Conservation (phyloP, 2,888 invertebrate species). For the Pediacus dermestoides region DNA sequence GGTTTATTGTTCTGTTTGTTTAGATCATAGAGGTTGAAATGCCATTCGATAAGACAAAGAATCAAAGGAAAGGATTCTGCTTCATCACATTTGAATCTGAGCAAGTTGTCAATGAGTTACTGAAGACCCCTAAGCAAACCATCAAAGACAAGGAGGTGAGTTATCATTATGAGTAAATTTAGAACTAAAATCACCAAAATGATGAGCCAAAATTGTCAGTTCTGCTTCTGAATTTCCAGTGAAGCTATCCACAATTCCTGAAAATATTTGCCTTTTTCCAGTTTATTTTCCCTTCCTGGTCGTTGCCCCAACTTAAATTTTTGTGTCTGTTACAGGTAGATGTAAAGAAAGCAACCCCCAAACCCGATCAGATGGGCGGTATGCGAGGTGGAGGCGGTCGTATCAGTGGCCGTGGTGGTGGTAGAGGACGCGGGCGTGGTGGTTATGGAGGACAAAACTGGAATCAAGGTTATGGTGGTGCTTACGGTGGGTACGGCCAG, state of each 20-base stretch:
- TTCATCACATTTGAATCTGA: slow-evolving; percentile 97
- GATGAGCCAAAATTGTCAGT: slow-evolving; percentile 30
- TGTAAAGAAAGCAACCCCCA: slow-evolving; percentile 92
- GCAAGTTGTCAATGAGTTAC: slow-evolving; percentile 85
- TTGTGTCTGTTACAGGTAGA: slow-evolving; percentile 62
- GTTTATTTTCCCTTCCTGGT: slow-evolving; percentile 8
- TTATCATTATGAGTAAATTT: neutral
- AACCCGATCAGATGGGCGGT: slow-evolving; percentile 66
- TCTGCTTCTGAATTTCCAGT: slow-evolving; percentile 31
- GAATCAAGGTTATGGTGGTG: slow-evolving; percentile 55
- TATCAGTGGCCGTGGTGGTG: slow-evolving; percentile 62
- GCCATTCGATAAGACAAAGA: slow-evolving; percentile 96
- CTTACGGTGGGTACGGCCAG: slow-evolving; percentile 65
- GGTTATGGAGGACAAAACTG: slow-evolving; percentile 65
- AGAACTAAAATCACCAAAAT: no score
- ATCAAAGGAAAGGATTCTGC: slow-evolving; percentile 94
- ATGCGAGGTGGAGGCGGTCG: slow-evolving; percentile 52
- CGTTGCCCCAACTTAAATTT: slow-evolving; percentile 6
- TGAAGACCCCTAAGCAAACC: slow-evolving; percentile 89
- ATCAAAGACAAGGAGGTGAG: slow-evolving; percentile 88
- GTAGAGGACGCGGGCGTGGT: slow-evolving; percentile 64
- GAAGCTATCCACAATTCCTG: slow-evolving; percentile 20
- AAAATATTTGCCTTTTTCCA: slow-evolving; percentile 19
- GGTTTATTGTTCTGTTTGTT: slow-evolving; percentile 10
- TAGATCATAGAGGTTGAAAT: slow-evolving; percentile 94